Evolutionary conservation across 2,113 vertebrate species (phyloP), one percentile per base, ranked within the genome.

Genomic region (Ammodytes dubius): DNA sequence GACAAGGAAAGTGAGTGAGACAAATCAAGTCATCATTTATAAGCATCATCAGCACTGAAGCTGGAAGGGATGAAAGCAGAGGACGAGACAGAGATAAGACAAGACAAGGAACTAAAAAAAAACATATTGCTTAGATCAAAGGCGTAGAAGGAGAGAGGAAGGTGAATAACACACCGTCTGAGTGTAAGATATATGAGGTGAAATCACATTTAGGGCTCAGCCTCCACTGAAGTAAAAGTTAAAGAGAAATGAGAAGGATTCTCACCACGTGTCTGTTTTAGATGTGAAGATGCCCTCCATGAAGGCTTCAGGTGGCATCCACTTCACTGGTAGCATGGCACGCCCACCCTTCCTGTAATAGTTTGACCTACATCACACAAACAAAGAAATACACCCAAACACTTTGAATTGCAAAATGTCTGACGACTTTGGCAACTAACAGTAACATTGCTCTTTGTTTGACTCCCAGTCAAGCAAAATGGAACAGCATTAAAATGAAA

Each of bases 261-360:
- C 89, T 93, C 81, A 99, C 98, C 98, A 99, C 0, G 98, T 99
- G 76, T 99, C 98, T n/a, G 98, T 99, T 94, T 99, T 99, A 6
- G 98, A 99, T 35, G 98, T 99, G 86, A 99, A 99, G 90, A 99
- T 99, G 50, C 98, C 98, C 90, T 99, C 98, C 98, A 99, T 98
- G 94, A 99, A 99, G 89, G 98, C 98, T 89, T 99, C 98, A 0
- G 98, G 98, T 46, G 98, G 98, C 98, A 99, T 99, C 98, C 98
- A 99, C 72, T 99, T 99, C 60, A 99, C 98, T 0, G 98, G 98
- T 82, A 99, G 91, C 98, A 99, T 99, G 11, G 98, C 97, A 42
- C 98, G 97, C 0, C 98, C 98, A 3, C 98, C 98, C 95, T 99
- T 99, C 77, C 98, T 96, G 90, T 99, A 99, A 93, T 99, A 99